Percentiles rank a stretch among this genome's conserved stretches.
phyloP scores from a whole-genome alignment of 2,113 vertebrate species.

The Trinectes maculatus region DNA sequence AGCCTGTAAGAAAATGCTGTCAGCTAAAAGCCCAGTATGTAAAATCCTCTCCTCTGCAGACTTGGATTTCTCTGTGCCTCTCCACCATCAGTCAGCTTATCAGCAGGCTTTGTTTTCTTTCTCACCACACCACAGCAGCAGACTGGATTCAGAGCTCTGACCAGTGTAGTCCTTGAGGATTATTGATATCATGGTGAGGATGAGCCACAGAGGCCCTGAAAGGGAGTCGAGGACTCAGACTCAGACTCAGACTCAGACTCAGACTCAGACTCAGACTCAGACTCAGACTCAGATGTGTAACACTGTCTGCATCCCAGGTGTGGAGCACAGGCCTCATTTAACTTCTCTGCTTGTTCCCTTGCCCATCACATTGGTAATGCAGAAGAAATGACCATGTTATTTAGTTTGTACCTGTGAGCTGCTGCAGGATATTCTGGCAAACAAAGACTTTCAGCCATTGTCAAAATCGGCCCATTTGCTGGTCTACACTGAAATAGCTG shows the following conservation, averaged over 20 bases:
- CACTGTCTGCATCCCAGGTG: not conserved
- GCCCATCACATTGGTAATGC: not conserved
- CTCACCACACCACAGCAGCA: not conserved
- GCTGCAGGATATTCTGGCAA: not conserved
- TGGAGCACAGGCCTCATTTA: not conserved
- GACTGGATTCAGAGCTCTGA: slow-evolving; percentile 9
- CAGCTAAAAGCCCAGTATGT: slow-evolving; percentile 1
- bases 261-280: too few relatives aligned
- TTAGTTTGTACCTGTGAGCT: not conserved
- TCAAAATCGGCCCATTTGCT: too few relatives aligned
- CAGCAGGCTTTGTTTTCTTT: not conserved
- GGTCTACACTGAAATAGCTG: too few relatives aligned
- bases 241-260: too few relatives aligned
- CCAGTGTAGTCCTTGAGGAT: not conserved
- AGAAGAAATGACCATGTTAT: not conserved
- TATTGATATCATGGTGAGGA: slow-evolving; percentile 1
- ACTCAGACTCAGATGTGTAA: too few relatives aligned
- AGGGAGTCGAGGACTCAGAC: slow-evolving; percentile 1
- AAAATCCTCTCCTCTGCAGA: not conserved
- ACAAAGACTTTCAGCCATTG: too few relatives aligned
- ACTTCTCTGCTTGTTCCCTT: not conserved
- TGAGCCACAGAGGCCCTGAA: slow-evolving; percentile 13
- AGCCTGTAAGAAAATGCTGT: slow-evolving; percentile 1
- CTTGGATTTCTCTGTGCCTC: not conserved
- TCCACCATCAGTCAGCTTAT: slow-evolving; percentile 25